Conservation (phyloP, 2,797 vertebrate genomes). For the Phataginus tetradactyla region DNA sequence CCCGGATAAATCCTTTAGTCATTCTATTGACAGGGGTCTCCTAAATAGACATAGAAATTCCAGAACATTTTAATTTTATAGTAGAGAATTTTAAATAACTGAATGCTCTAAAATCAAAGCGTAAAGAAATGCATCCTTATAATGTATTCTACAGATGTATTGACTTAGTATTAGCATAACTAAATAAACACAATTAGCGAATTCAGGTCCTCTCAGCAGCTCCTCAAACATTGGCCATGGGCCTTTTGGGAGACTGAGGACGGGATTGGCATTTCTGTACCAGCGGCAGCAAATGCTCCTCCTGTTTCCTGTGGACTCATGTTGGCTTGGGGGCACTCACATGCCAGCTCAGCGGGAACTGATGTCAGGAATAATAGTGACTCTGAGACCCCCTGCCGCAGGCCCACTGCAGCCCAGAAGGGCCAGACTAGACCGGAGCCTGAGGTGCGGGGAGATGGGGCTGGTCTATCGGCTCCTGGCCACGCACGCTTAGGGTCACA, state of each 20-base stretch:
- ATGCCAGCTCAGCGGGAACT: neutral
- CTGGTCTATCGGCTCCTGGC: neutral
- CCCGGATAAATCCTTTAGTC: neutral
- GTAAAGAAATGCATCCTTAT: constrained; percentile 49
- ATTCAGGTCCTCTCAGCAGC: constrained; percentile 53
- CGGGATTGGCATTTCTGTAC: neutral
- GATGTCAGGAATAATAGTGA: neutral
- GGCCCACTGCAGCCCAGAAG: neutral
- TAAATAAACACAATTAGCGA: constrained; percentile 34
- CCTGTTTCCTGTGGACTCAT: constrained; percentile 33
- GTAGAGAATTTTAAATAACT: neutral
- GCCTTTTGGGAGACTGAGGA: neutral
- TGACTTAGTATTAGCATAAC: neutral
- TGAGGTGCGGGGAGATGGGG: neutral
- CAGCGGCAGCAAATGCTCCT: neutral
- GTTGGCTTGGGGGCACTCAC: constrained; percentile 40
- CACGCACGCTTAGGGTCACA: neutral
- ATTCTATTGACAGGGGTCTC: neutral
- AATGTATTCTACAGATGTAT: neutral
- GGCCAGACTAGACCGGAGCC: neutral
- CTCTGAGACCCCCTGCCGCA: neutral
- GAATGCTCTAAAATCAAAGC: neutral
- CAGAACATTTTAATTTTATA: neutral
- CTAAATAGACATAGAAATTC: neutral
- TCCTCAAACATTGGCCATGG: neutral